These are phyloP conservation scores for Lutjanus argentimaculatus DNA, from an alignment of 2,797 vertebrate genomes.

Conservation along the genomic window DNA sequence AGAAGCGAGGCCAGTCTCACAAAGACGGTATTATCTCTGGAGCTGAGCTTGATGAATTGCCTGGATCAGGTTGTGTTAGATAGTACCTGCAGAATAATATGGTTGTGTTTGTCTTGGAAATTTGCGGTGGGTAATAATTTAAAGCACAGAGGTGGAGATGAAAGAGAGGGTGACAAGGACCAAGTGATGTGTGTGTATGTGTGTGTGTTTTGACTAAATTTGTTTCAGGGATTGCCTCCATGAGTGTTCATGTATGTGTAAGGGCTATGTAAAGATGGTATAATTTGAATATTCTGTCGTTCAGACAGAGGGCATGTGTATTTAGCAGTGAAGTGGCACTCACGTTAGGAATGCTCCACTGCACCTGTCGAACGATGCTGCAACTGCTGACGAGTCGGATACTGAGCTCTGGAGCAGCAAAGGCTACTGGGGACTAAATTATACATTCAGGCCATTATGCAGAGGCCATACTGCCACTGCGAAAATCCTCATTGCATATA, in stretches of 20 bases:
- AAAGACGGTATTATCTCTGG: slow-evolving; percentile 44
- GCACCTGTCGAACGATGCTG: slow-evolving; percentile 21
- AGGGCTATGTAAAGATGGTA: slow-evolving; percentile 25
- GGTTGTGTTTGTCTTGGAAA: slow-evolving; percentile 57
- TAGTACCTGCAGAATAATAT: slow-evolving; percentile 43
- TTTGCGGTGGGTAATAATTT: slow-evolving; percentile 6
- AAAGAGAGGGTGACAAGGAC: not conserved
- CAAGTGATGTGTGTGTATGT: not conserved
- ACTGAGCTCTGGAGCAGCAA: slow-evolving; percentile 7
- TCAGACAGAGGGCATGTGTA: slow-evolving; percentile 16
- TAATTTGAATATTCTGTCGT: slow-evolving; percentile 37
- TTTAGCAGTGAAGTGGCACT: slow-evolving; percentile 27
- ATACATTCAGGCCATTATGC: slow-evolving; percentile 59
- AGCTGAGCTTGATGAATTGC: slow-evolving; percentile 45
- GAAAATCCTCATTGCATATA: slow-evolving; percentile 36
- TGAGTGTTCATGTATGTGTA: slow-evolving; percentile 3
- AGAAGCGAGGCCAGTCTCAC: slow-evolving; percentile 14
- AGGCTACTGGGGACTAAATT: slow-evolving; percentile 50
- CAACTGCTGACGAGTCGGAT: slow-evolving; percentile 36
- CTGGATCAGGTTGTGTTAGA: not conserved
- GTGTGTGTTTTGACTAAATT: slow-evolving; percentile 46
- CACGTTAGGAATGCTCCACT: not conserved
- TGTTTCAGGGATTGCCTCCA: slow-evolving; percentile 28
- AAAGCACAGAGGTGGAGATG: not conserved
- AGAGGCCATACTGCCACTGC: slow-evolving; percentile 22